These are phyloP conservation scores for Epizoanthus fatuus DNA, from an alignment of 92 coral and sea anemone species.

Conservation along the genomic window DNA sequence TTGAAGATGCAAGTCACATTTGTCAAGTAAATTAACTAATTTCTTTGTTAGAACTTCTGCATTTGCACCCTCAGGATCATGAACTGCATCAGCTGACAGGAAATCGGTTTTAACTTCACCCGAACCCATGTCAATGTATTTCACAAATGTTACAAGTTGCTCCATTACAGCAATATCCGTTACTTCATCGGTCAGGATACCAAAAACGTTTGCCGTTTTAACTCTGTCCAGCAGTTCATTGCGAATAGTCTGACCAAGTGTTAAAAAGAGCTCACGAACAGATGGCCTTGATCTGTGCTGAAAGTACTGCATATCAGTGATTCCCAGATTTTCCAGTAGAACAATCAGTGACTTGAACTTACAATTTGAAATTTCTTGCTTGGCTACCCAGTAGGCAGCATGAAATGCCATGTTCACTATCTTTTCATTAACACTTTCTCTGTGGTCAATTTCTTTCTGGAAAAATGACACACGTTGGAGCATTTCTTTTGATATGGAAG, in stretches of 20 bases:
- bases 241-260: conserved; percentile 49
- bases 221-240: conserved; percentile 25
- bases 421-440: conserved; percentile 34
- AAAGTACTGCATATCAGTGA: conserved; percentile 48
- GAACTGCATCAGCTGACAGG: too few species aligned
- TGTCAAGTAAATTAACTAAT: too few species aligned
- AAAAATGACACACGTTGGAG: conserved; percentile 53
- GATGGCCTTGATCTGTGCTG: conserved; percentile 49
- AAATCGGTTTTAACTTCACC: too few species aligned
- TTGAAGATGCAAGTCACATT: too few species aligned
- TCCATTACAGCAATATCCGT: too few species aligned
- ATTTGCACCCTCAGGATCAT: too few species aligned
- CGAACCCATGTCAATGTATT: conserved; percentile 37
- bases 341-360: conserved; percentile 35
- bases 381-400: too few species aligned
- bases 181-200: conserved; percentile 54
- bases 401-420: not conserved
- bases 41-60: too few species aligned
- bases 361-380: conserved; percentile 50
- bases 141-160: conserved; percentile 37
- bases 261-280: conserved; percentile 42
- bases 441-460: conserved; percentile 58
- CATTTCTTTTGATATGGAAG: conserved; percentile 57
- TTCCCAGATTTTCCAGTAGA: conserved; percentile 48
- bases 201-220: conserved; percentile 37